Evolutionary conservation across 1,140 invertebrate species (phyloP).

Genomic region (Heliothis subflexa): DNA sequence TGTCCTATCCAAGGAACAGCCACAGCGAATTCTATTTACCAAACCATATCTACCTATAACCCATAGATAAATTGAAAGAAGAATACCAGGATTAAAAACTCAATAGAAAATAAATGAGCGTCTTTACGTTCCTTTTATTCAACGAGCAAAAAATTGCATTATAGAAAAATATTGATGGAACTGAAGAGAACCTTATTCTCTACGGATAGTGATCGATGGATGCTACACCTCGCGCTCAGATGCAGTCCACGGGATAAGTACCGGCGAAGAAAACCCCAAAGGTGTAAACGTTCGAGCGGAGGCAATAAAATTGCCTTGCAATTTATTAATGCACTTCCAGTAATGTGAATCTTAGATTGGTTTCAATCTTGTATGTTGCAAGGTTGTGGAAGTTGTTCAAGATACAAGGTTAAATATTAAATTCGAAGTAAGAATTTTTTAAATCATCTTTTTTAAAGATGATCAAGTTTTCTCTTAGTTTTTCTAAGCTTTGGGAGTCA

Average conservation of each 20-base stretch:
- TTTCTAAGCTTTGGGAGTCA: too few species aligned
- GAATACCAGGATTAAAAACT: background rate
- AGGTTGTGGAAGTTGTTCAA: background rate
- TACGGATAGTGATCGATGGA: slow-evolving; percentile 25
- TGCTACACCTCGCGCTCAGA: slow-evolving; percentile 2
- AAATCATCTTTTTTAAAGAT: too few species aligned
- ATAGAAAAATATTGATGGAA: slow-evolving; percentile 6
- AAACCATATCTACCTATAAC: too few species aligned
- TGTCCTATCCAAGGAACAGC: too few species aligned
- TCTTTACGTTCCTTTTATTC: too few species aligned
- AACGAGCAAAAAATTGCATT: background rate
- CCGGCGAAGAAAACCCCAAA: slow-evolving; percentile 20
- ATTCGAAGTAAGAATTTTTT: too few species aligned
- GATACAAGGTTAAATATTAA: too few species aligned
- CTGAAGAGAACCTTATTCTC: slow-evolving; percentile 18
- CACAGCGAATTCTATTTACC: too few species aligned
- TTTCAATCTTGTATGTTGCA: background rate
- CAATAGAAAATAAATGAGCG: background rate
- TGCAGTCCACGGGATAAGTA: slow-evolving; percentile 12
- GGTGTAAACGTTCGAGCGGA: slow-evolving; percentile 30
- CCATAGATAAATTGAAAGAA: too few species aligned
- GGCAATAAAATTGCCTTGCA: slow-evolving; percentile 27
- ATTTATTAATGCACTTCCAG: slow-evolving; percentile 23
- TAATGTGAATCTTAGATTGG: slow-evolving; percentile 21
- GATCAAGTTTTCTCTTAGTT: too few species aligned